phyloP scores from a whole-genome alignment of 2,113 vertebrate genomes.

The Cryptomyrus ogoouensis region DNA sequence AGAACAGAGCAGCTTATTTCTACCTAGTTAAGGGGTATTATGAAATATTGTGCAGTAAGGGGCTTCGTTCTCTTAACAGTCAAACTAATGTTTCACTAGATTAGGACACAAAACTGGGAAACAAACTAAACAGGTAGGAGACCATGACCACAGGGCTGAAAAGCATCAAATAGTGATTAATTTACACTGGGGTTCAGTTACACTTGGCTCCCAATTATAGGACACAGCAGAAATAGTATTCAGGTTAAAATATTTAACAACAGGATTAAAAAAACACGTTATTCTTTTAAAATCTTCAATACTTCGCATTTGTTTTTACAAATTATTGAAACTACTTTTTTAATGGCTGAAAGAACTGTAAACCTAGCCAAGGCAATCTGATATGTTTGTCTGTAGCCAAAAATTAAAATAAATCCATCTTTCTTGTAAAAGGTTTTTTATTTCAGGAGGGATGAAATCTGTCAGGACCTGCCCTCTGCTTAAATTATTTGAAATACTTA shows the following conservation, averaged over 20 bases:
- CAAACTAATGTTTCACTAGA: neutral
- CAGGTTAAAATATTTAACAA: neutral
- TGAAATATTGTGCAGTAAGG: neutral
- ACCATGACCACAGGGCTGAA: neutral
- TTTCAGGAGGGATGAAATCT: neutral
- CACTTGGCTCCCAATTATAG: constrained; percentile 5
- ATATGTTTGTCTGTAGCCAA: neutral
- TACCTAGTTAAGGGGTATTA: neutral
- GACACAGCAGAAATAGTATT: neutral
- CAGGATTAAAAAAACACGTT: neutral
- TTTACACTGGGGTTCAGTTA: neutral
- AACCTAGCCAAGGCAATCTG: neutral
- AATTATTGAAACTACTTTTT: neutral
- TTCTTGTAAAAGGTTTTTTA: neutral
- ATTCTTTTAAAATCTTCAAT: neutral
- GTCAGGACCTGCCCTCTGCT: neutral
- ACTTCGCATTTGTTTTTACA: neutral
- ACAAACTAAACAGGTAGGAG: constrained; percentile 8
- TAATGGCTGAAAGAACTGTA: neutral
- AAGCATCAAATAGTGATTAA: neutral
- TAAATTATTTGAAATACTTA: neutral
- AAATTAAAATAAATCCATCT: neutral
- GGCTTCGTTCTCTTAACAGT: neutral
- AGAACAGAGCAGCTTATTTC: neutral
- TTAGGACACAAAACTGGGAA: neutral